Conservation (phyloP, 1,140 invertebrate genomes). For the Drosophila melanogaster region Release_6_plus_ISO1_MT NT_037436.4:3849001-3849500, state of each 20-base stretch:
- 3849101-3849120: slow-evolving; percentile 63
- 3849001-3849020: slow-evolving; percentile 72
- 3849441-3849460: slow-evolving; percentile 57
- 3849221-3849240: slow-evolving; percentile 81
- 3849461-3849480: not conserved
- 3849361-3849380: slow-evolving; percentile 58
- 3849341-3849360: slow-evolving; percentile 74
- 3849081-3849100: slow-evolving; percentile 62
- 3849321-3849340: slow-evolving; percentile 50
- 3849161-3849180: slow-evolving; percentile 84
- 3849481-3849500: not conserved
- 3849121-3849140: slow-evolving; percentile 74
- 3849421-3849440: slow-evolving; percentile 73
- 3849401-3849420: slow-evolving; percentile 43
- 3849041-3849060: slow-evolving; percentile 68
- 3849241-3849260: slow-evolving; percentile 59
- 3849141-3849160: slow-evolving; percentile 84
- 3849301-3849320: slow-evolving; percentile 70
- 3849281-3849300: not conserved
- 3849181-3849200: slow-evolving; percentile 76
- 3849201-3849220: slow-evolving; percentile 77
- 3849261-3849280: slow-evolving; percentile 19
- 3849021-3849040: slow-evolving; percentile 84
- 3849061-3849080: slow-evolving; percentile 48
- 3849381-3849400: slow-evolving; percentile 66